Conservation (phyloP, 2,113 vertebrate species). For the Ochotona princeps region DNA sequence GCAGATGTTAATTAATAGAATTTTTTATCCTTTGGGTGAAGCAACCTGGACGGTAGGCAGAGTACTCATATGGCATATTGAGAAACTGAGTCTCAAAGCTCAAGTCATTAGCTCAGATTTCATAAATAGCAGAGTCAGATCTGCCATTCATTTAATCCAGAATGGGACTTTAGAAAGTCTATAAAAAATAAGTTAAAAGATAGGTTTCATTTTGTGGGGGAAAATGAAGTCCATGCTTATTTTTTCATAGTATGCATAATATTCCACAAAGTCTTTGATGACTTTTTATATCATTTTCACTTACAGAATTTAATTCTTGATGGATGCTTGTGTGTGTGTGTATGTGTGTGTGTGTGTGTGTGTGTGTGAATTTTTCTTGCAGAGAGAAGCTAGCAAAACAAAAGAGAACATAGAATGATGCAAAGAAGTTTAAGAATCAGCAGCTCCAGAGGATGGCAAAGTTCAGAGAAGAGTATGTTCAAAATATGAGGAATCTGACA, state of each 20-base stretch:
- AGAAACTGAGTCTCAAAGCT: neutral
- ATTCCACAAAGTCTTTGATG: no score
- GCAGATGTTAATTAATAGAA: neutral
- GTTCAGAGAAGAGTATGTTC: neutral
- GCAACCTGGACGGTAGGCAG: neutral
- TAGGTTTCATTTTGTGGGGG: no score
- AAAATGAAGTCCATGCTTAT: no score
- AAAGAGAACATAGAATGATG: neutral
- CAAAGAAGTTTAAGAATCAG: neutral
- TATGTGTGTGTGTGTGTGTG: neutral
- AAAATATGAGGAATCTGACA: neutral
- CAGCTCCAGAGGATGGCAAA: neutral
- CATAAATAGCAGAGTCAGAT: neutral
- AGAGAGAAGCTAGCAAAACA: neutral
- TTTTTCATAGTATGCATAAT: no score
- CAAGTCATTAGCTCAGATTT: constrained; percentile 50
- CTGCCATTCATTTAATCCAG: constrained; percentile 3
- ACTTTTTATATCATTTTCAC: neutral
- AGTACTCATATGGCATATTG: neutral
- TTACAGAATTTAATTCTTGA: neutral
- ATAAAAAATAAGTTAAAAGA: no score
- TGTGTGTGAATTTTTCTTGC: neutral
- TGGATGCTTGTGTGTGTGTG: neutral
- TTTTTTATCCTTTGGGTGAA: constrained; percentile 4
- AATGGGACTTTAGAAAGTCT: no score